phyloP scores from a whole-genome alignment of 64 coral and sea anemone genomes.

The Montipora efflorescens region DNA sequence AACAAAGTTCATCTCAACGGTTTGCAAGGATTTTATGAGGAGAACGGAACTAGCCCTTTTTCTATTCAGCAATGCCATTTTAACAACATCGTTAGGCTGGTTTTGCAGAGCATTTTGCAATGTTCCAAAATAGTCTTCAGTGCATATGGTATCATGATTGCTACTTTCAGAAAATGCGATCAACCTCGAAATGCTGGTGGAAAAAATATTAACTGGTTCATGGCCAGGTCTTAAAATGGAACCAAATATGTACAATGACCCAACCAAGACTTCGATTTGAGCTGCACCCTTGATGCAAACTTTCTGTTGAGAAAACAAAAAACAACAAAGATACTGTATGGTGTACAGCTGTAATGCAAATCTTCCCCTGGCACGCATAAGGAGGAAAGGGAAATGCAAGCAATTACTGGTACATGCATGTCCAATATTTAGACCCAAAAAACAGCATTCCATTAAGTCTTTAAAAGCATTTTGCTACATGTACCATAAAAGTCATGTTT shows the following conservation, averaged over 20 bases:
- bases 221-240: constrained; percentile 13
- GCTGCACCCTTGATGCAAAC: constrained; percentile 36
- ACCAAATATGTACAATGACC: background rate
- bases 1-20: constrained; percentile 37
- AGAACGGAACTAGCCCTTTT: constrained; percentile 19
- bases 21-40: constrained; percentile 6
- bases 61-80: constrained; percentile 29
- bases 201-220: constrained; percentile 44
- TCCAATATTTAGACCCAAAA: too few relatives aligned
- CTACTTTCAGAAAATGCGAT: constrained; percentile 33
- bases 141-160: background rate
- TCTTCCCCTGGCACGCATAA: too few relatives aligned
- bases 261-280: background rate
- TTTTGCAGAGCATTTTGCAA: background rate
- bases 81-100: background rate
- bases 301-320: background rate
- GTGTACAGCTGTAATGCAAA: too few relatives aligned
- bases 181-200: constrained; percentile 35
- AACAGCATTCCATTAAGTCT: too few relatives aligned
- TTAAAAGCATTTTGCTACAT: too few relatives aligned
- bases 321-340: too few relatives aligned
- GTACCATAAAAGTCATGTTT: too few relatives aligned
- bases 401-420: too few relatives aligned
- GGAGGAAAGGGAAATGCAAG: too few relatives aligned
- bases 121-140: background rate